Base-by-base conservation (phyloP, 2,888 invertebrate species). In the Sarcophaga carnaria region DNA sequence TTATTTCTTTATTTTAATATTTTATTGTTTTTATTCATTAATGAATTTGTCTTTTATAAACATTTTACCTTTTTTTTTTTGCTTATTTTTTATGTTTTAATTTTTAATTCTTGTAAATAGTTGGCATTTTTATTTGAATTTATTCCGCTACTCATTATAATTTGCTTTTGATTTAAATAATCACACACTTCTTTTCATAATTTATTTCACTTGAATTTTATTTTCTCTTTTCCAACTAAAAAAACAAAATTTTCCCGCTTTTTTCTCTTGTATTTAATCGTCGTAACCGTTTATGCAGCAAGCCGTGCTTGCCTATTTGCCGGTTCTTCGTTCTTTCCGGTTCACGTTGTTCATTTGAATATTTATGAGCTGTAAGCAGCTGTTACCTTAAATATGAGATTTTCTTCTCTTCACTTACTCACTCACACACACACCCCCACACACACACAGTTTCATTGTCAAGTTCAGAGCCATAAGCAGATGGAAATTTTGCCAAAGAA, bases 261-360 rank as follows among this genome's bases (percentile, higher is more conserved):
- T 67, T 64, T 75, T 45, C 66, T 49, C 22, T 25, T 4, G 2
- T 54, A 49, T 75, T 54, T 62, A 37, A 74, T 67, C 60, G 66
- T 67, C 66, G 22, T 22, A 22, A 69, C 27, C 1, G 10, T 62
- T 45, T 59, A 45, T 69, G n/a, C 54, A 72, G 14, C 27, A 72
- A 14, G 17, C n/a, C 11, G 45, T 67, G 22, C 22, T n/a, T 63
- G 22, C 17, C 25, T 64, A 8, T n/a, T 64, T 45, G 66, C 80
- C 62, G 78, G 87, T 79, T 85, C 89, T 90, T 14, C n/a, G 90
- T 92, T 91, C 90, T 90, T 90, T 88, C 88, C 90, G 89, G 87
- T 88, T 89, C 89, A 88, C 90, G 91, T 78, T 90, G 91, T 91
- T 88, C 89, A 92, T 91, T 91, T 79, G 91, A 91, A 91, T 92